Conservation (phyloP, 2,888 invertebrate species). For the Nycteola revayana region DNA sequence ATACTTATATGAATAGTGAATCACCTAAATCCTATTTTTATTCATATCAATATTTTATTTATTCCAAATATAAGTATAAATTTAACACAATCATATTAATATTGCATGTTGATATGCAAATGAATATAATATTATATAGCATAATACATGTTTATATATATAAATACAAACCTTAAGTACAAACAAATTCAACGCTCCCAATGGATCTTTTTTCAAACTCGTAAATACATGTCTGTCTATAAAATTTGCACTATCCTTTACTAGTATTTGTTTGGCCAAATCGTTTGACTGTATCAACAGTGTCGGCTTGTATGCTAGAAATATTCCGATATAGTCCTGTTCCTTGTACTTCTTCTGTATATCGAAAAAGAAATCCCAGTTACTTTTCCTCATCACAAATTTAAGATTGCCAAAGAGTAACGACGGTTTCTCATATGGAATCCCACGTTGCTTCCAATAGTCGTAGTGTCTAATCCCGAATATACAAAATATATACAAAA, state of each 20-base stretch:
- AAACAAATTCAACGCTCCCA: constrained; percentile 63
- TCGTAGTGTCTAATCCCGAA: constrained; percentile 45
- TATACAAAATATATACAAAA: constrained; percentile 37
- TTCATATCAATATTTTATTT: too few species aligned
- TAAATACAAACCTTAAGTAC: constrained; percentile 51
- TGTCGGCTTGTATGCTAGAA: constrained; percentile 49
- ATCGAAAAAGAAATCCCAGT: constrained; percentile 47
- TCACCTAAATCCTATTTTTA: too few species aligned
- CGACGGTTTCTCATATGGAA: constrained; percentile 51
- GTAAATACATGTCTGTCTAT: constrained; percentile 50
- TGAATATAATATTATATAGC: too few species aligned
- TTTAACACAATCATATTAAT: too few species aligned
- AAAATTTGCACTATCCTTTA: constrained; percentile 53
- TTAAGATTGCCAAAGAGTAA: constrained; percentile 50
- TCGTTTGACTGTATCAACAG: constrained; percentile 58
- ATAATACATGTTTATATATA: too few species aligned
- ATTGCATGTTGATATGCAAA: too few species aligned
- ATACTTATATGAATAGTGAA: too few species aligned
- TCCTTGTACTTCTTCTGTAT: constrained; percentile 41
- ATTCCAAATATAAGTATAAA: too few species aligned
- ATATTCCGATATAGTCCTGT: constrained; percentile 55
- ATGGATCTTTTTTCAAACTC: constrained; percentile 45
- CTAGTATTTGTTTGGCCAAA: constrained; percentile 48
- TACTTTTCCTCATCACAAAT: constrained; percentile 55
- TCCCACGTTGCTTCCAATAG: constrained; percentile 57